phyloP scores from a whole-genome alignment of 1,140 invertebrate species.

The Calliopsis andreniformis region DNA sequence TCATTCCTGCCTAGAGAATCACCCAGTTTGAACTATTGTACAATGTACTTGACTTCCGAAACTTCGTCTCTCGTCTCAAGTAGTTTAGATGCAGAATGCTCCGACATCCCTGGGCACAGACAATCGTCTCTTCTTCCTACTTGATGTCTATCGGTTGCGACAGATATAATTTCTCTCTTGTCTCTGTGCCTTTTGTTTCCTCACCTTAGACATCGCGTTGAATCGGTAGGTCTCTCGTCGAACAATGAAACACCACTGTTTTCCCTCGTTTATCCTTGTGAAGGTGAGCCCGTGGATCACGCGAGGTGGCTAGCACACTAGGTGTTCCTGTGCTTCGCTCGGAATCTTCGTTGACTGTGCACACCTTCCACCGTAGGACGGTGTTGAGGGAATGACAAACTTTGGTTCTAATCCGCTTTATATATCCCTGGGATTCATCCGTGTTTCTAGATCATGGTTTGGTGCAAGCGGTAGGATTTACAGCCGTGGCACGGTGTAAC shows the following conservation, averaged over 20 bases:
- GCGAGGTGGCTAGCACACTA: conserved; percentile 25
- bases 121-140: conserved; percentile 30
- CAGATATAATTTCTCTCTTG: conserved; percentile 36
- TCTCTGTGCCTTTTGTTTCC: not conserved
- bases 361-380: conserved; percentile 52
- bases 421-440: conserved; percentile 80
- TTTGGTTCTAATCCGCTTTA: conserved; percentile 79
- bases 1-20: not conserved
- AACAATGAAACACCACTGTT: conserved; percentile 24
- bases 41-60: no score
- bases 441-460: conserved; percentile 83
- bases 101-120: not conserved
- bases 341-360: conserved; percentile 15
- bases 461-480: conserved; percentile 81
- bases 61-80: not conserved
- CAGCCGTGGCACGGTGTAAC: conserved; percentile 75
- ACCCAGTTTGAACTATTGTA: no score
- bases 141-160: conserved; percentile 47
- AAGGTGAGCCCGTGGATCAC: conserved; percentile 28
- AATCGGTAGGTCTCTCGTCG: conserved; percentile 11
- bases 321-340: not conserved
- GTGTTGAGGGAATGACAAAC: conserved; percentile 81
- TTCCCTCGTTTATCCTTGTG: conserved; percentile 43
- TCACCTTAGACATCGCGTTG: conserved; percentile 46
- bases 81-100: not conserved